Evolutionary conservation across 1,140 invertebrate species (phyloP).

Genomic region (Drosophila mayri): DNA sequence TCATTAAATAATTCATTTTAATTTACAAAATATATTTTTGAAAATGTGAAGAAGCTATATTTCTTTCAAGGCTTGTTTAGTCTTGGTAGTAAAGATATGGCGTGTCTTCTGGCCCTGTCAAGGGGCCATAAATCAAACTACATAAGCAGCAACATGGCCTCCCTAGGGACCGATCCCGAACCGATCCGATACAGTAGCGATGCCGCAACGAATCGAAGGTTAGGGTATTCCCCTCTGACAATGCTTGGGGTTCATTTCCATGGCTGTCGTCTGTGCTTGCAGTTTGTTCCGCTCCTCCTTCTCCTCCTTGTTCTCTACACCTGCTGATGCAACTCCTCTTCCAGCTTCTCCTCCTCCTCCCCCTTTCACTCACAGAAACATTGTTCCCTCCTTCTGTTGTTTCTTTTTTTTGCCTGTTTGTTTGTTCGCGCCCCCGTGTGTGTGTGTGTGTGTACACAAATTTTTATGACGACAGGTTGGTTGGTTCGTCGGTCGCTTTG

Average conservation of each 20-base stretch:
- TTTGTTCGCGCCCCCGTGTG: conserved; percentile 21
- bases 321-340: conserved; percentile 2
- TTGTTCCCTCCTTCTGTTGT: conserved; percentile 47
- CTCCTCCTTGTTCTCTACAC: background rate
- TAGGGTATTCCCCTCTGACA: conserved; percentile 20
- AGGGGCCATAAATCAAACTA: conserved; percentile 2
- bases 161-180: background rate
- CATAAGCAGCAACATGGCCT: background rate
- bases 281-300: background rate
- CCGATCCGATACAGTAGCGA: conserved; percentile 9
- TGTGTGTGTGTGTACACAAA: conserved; percentile 64
- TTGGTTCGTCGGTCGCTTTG: conserved; percentile 40
- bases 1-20: background rate
- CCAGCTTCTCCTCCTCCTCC: conserved; percentile 3
- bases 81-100: too few relatives aligned
- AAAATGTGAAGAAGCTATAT: too few relatives aligned
- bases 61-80: background rate
- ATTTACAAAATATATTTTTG: background rate
- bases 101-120: background rate
- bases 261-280: conserved; percentile 12
- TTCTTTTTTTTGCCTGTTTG: conserved; percentile 31
- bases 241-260: background rate
- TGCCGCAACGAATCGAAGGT: conserved; percentile 7
- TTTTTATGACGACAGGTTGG: conserved; percentile 82
- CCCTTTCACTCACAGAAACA: conserved; percentile 15